Base-by-base conservation (phyloP, 2,888 invertebrate genomes). In the Chrysolina oricalcia region DNA sequence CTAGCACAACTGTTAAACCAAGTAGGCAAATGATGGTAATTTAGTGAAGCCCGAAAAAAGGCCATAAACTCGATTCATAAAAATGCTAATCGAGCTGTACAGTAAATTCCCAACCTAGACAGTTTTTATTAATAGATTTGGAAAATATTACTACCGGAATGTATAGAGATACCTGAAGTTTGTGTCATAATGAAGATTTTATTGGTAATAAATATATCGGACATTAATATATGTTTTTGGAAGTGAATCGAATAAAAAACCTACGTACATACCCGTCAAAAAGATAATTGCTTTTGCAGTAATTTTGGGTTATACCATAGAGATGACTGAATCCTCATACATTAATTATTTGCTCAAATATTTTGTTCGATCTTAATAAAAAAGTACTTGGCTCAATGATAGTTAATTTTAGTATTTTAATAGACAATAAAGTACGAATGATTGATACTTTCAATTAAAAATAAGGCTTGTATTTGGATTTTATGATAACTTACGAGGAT, bases 171-270 rank as follows among this genome's bases (percentile, higher is more conserved):
- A 53, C 40, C 40, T 15, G 17, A 68, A 35, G 40, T 68, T 68
- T 53, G 53, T 68, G 68, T 68, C 68, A 68, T 59, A 56, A 68
- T 53, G 68, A 50, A 50, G 50, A 53, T 68, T 68, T 68, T 68
- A 68, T 68, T 40, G 68, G 68, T 68, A 53, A 68, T 68, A 68
- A 68, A 68, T 68, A 53, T 53, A 15, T 68, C 40, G n/a, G 27
- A 50, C 50, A 19, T 50, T 50, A 50, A 63, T 17, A 13, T 23
- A 8, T 63, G 23, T 27, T 43, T 40, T 23, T 6, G n/a, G 50
- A 50, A 62, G n/a, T 40, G 19, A 73, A 74, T 70, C 56, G 40
- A 74, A 66, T 70, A 59, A 66, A 70, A 15, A 40, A 50, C 13
- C 48, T 40, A 56, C 43, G 21, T 67, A 59, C 17, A 69, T 56